These are phyloP conservation scores for Pristionchus pacificus DNA, from an alignment of 1,140 invertebrate species.

Conservation along the genomic window DNA sequence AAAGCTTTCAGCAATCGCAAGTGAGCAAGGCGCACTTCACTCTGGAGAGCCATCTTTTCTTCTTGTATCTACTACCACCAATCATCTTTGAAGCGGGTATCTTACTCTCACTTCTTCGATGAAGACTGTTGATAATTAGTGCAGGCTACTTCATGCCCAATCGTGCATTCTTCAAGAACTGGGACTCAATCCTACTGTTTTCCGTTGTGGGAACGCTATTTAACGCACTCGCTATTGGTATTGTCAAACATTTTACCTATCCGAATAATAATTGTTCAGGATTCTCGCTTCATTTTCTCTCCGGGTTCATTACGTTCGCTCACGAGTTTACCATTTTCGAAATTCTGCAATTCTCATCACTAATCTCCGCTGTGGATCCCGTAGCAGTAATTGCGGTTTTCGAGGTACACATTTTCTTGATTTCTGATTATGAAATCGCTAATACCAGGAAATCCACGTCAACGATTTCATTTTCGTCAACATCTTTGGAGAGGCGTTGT, in stretches of 20 bases:
- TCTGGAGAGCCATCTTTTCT: slow-evolving; percentile 41
- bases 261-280: slow-evolving; percentile 32
- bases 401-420: slow-evolving; percentile 65
- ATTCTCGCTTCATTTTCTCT: no score
- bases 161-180: slow-evolving; percentile 44
- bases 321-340: slow-evolving; percentile 70
- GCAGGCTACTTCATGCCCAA: slow-evolving; percentile 49
- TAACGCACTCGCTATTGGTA: slow-evolving; percentile 41
- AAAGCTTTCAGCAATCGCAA: neutral
- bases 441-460: slow-evolving; percentile 68
- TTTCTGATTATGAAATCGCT: neutral
- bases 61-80: slow-evolving; percentile 57
- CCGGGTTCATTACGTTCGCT: no score
- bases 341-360: slow-evolving; percentile 83
- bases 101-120: neutral
- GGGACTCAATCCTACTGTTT: slow-evolving; percentile 38
- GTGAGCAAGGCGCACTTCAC: slow-evolving; percentile 1
- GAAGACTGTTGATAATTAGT: neutral
- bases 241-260: slow-evolving; percentile 21
- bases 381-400: slow-evolving; percentile 93
- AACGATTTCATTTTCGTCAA: slow-evolving; percentile 97
- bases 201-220: slow-evolving; percentile 39
- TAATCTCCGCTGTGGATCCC: slow-evolving; percentile 97
- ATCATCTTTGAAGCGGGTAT: slow-evolving; percentile 61
- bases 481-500: slow-evolving; percentile 93